Evolutionary conservation across 2,113 vertebrate genomes (phyloP).

Genomic region (Scomber scombrus): DNA sequence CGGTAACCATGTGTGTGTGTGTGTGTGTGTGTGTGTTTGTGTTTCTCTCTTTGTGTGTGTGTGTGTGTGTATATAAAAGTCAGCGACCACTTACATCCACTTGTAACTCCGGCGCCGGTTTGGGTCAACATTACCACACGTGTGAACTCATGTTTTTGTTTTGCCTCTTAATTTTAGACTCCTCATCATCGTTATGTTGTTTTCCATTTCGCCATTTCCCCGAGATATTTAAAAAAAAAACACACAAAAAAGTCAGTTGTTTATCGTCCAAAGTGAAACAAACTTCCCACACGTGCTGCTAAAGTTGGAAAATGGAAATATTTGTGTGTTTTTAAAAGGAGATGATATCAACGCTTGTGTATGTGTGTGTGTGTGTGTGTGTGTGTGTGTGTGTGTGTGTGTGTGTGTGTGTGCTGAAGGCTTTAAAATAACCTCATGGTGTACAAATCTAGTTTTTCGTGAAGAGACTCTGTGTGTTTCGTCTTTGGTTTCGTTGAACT

Average conservation of each 20-base stretch:
- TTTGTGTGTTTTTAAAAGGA: constrained; percentile 32
- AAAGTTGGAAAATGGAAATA: constrained; percentile 35
- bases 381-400: no score
- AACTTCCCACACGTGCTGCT: constrained; percentile 31
- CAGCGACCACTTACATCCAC: constrained; percentile 2
- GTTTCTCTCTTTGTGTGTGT: neutral
- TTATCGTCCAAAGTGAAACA: neutral
- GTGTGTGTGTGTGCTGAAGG: no score
- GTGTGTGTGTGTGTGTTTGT: neutral
- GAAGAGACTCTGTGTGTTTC: no score
- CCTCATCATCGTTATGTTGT: no score
- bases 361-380: no score
- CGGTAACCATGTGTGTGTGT: constrained; percentile 23
- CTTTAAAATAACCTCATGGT: no score
- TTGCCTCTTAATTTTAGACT: neutral
- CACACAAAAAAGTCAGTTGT: no score
- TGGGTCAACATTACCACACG: neutral
- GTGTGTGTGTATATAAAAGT: constrained; percentile 27
- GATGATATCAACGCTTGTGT: constrained; percentile 14
- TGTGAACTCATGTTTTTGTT: constrained; percentile 13
- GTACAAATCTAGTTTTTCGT: no score
- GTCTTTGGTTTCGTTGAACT: no score
- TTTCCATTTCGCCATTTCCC: neutral
- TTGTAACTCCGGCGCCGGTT: neutral
- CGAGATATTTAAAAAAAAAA: constrained; percentile 8